Conservation (phyloP, 2,113 vertebrate species). For the Zosterops japonicus region DNA sequence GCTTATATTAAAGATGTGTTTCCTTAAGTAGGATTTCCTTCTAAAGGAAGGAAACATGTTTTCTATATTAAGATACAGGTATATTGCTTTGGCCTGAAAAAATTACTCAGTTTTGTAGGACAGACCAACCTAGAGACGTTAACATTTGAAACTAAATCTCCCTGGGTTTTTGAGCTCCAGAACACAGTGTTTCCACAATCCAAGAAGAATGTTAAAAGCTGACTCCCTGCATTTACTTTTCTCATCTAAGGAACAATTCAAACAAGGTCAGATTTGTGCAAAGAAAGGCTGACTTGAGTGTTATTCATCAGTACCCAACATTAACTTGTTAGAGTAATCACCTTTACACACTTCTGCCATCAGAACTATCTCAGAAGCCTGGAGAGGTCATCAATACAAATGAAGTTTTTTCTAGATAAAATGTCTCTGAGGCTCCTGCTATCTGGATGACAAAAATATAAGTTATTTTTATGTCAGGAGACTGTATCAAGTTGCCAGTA, state of each 20-base stretch:
- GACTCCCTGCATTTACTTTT: neutral
- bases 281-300: neutral
- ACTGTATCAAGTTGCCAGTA: neutral
- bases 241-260: neutral
- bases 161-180: neutral
- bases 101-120: neutral
- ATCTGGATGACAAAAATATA: neutral
- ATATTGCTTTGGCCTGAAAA: neutral
- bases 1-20: neutral
- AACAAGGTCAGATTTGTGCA: neutral
- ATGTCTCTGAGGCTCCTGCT: neutral
- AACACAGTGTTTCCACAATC: neutral
- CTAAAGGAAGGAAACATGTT: neutral
- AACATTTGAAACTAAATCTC: neutral
- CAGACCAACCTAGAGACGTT: rapidly evolving
- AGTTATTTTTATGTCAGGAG: neutral
- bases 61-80: neutral
- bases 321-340: neutral
- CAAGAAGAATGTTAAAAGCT: neutral
- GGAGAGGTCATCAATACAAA: neutral
- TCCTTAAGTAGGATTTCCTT: neutral
- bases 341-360: neutral
- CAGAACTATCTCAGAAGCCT: neutral
- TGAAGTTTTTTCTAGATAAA: neutral
- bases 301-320: neutral